phyloP scores from a whole-genome alignment of 2,888 invertebrate genomes.

The Ramazzottius varieornatus region DNA sequence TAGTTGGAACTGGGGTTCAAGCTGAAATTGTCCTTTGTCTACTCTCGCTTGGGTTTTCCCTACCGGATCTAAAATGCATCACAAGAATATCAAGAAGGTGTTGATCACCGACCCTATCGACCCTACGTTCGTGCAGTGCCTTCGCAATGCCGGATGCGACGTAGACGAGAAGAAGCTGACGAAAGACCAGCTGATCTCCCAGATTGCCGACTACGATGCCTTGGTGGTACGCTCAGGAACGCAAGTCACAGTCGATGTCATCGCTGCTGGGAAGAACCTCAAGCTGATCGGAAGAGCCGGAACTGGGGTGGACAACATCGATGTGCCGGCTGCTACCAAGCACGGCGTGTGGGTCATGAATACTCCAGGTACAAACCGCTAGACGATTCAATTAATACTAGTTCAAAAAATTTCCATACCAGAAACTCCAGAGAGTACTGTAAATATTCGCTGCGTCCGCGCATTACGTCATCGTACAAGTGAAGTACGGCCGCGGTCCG shows the following conservation, averaged over 20 bases:
- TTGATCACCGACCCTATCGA: constrained; percentile 80
- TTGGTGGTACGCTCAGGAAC: constrained; percentile 78
- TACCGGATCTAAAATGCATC: background rate
- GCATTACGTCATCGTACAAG: no score
- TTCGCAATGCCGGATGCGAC: constrained; percentile 44
- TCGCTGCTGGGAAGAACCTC: constrained; percentile 40
- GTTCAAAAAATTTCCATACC: background rate
- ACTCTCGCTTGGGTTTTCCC: background rate
- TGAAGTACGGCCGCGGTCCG: no score
- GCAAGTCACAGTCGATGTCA: constrained; percentile 62
- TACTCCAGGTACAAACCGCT: background rate
- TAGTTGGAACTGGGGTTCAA: no score
- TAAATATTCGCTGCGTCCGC: no score
- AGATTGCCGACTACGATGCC: constrained; percentile 52
- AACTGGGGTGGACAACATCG: constrained; percentile 93
- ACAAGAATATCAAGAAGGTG: constrained; percentile 39
- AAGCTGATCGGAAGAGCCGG: constrained; percentile 86
- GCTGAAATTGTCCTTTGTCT: background rate
- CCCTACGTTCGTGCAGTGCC: constrained; percentile 49
- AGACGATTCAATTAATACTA: no score
- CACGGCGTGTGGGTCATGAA: constrained; percentile 71
- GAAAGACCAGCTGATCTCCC: constrained; percentile 47
- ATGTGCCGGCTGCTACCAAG: constrained; percentile 53
- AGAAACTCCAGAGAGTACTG: no score
- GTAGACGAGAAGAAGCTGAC: constrained; percentile 50